These are phyloP conservation scores for Bradypodion pumilum DNA, from an alignment of 2,797 vertebrate species.

Conservation along the genomic window DNA sequence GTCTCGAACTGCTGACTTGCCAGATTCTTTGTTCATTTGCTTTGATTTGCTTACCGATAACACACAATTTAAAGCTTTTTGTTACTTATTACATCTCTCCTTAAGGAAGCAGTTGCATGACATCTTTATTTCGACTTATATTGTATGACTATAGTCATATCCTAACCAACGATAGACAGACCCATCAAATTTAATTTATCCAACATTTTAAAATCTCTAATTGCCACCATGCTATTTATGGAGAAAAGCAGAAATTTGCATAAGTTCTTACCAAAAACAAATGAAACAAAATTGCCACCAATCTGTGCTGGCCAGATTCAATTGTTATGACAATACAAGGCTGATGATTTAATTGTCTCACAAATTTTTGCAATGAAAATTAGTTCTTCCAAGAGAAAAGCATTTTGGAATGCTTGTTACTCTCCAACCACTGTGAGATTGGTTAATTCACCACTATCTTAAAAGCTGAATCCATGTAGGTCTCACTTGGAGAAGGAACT, in stretches of 20 bases:
- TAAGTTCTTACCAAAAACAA: neutral
- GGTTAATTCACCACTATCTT: neutral
- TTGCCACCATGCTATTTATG: neutral
- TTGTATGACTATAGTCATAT: too few relatives aligned
- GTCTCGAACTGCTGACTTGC: too few relatives aligned
- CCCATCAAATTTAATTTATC: neutral
- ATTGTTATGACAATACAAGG: neutral
- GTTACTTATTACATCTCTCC: too few relatives aligned
- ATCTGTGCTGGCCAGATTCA: neutral
- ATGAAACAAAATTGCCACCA: neutral
- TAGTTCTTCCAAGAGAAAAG: neutral
- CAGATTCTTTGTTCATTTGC: too few relatives aligned
- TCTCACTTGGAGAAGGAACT: too few relatives aligned
- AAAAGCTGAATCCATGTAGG: neutral
- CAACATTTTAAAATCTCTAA: neutral
- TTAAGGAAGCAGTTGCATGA: too few relatives aligned
- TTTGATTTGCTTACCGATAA: too few relatives aligned
- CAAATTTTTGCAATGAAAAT: neutral
- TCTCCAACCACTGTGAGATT: neutral
- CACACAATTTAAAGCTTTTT: too few relatives aligned
- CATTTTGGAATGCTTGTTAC: neutral
- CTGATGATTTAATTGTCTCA: neutral
- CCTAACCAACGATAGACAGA: neutral
- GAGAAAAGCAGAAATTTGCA: neutral
- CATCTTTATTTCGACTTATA: too few relatives aligned